Base-by-base conservation (phyloP, 2,113 vertebrate genomes). In the Aldabrachelys gigantea region DNA sequence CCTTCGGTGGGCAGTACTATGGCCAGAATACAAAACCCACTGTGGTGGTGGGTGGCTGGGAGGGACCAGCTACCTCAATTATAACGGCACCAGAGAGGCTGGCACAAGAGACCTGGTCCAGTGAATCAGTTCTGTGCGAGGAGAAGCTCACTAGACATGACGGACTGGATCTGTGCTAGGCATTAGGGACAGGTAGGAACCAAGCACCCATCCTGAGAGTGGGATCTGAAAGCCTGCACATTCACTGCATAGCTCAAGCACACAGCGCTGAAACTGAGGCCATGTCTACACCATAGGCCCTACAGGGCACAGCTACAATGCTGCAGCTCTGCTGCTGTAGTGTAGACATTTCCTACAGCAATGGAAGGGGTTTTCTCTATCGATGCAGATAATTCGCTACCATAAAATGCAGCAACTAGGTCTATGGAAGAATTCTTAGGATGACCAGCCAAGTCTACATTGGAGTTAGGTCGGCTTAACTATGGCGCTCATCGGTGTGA, bases 1-100 rank as follows among this genome's bases (percentile, higher is more conserved):
- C 44, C 47, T 76, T 11, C 0, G 29, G 0, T 3, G 85, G 49
- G 75, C 21, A 62, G 80, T n/a, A 24, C 2, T 0, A n/a, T 35
- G 0, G 1, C 80, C 49, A 65, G 31, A 31, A 35, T 17, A 35
- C 62, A 35, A 35, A 35, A 31, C n/a, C 12, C 1, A 31, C 0
- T 3, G 47, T 10, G 50, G n/a, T 1, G 1, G 13, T 0, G 56
- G 10, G 17, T 29, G n/a, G 8, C 5, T 35, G 80, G 49, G 6
- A 22, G 31, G 53, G n/a, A 16, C 1, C 0, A 44, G 24, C 3
- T 5, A n/a, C 14, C 13, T 31, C 24, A 1, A 8, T 8, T 6
- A 44, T n/a, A 38, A 50, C 3, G 41, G 17, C 65, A 80, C 52
- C 35, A 16, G 24, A 57, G 3, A 56, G 12, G 25, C 35, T 4